Evolutionary conservation across 2,113 vertebrate genomes (phyloP).

Genomic region (Cinclus mexicanus): DNA sequence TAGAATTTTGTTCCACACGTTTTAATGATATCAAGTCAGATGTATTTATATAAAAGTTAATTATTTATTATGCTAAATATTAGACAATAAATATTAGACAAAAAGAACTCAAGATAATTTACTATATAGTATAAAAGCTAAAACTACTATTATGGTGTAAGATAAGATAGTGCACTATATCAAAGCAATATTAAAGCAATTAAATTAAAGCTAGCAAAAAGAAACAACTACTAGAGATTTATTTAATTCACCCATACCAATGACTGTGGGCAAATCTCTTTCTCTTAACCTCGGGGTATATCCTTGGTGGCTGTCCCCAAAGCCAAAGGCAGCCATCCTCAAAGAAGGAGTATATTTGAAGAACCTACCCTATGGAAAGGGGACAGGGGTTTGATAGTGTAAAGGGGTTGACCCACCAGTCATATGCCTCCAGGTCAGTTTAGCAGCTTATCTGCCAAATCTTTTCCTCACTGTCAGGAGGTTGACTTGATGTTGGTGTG

Average conservation of each 20-base stretch:
- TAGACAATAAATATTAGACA: background rate
- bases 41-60: background rate
- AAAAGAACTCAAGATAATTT: background rate
- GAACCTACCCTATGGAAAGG: background rate
- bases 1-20: background rate
- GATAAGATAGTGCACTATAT: background rate
- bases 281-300: background rate
- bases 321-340: background rate
- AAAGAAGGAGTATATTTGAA: background rate
- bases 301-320: background rate
- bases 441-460: background rate
- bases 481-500: background rate
- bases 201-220: background rate
- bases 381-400: background rate
- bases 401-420: background rate
- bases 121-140: background rate
- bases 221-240: background rate
- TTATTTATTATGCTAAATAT: background rate
- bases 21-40: background rate
- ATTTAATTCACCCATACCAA: background rate
- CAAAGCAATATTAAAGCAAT: background rate
- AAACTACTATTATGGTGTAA: background rate
- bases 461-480: background rate
- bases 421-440: background rate
- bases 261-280: background rate